Conservation (phyloP, 2,888 invertebrate species). For the Blomia tropicalis region DNA sequence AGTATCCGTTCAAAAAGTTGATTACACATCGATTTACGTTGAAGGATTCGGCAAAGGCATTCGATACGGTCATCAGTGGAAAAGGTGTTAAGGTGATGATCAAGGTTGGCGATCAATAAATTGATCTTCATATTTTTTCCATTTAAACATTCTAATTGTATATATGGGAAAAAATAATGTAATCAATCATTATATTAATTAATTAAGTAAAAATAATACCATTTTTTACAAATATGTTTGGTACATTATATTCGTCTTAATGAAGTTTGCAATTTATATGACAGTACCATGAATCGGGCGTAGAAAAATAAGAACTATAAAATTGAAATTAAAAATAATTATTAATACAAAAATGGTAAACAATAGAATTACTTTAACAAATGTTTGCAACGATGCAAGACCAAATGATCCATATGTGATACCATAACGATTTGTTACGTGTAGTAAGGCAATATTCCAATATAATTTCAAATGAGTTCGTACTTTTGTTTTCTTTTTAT, state of each 20-base stretch:
- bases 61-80: conserved; percentile 6
- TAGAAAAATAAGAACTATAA: background rate
- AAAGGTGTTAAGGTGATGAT: conserved; percentile 19
- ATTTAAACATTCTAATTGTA: background rate
- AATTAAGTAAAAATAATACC: background rate
- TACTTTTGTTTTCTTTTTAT: background rate
- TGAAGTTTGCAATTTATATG: background rate
- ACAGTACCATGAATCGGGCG: background rate
- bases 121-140: background rate
- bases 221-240: no score
- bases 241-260: no score
- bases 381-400: background rate
- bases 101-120: conserved; percentile 10
- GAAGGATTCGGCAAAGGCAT: conserved; percentile 14
- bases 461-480: background rate
- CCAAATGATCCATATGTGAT: conserved; percentile 5
- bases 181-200: background rate
- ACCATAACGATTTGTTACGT: background rate
- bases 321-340: background rate
- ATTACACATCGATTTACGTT: conserved; percentile 17
- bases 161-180: background rate
- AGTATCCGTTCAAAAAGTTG: conserved; percentile 9
- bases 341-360: background rate
- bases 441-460: background rate
- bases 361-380: background rate